Percentiles rank a stretch among this genome's conserved stretches.
phyloP scores from a whole-genome alignment of 2,888 invertebrate species.

The Steinernema hermaphroditum region DNA sequence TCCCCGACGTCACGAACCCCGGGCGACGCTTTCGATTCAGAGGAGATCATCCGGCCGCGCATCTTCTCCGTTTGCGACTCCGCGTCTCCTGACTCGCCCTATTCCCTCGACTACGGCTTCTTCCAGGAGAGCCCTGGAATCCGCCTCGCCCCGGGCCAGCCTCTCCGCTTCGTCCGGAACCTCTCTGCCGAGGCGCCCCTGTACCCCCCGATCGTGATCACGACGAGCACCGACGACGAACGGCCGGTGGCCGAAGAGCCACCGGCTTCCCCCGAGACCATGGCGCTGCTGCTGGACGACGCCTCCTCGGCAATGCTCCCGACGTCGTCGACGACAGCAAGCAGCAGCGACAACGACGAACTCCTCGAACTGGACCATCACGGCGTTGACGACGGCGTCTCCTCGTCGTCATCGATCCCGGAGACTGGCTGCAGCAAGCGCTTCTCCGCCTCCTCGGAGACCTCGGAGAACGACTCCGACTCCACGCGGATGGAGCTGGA shows the following conservation, averaged over 20 bases:
- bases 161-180: conserved; percentile 2
- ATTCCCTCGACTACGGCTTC: conserved; percentile 27
- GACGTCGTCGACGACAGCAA: background rate
- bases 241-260: background rate
- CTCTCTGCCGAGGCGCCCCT: conserved; percentile 3
- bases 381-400: background rate
- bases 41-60: conserved; percentile 13
- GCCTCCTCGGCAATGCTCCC: background rate
- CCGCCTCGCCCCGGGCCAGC: conserved; percentile 2
- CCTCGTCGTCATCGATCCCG: background rate
- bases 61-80: conserved; percentile 5
- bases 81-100: background rate
- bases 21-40: background rate
- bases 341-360: conserved; percentile 21
- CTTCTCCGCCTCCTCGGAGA: conserved; percentile 20
- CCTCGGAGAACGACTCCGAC: conserved; percentile 24
- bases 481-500: conserved; percentile 24
- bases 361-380: conserved; percentile 9
- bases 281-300: conserved; percentile 3
- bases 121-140: conserved; percentile 23
- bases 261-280: conserved; percentile 4
- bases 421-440: conserved; percentile 15
- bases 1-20: background rate
- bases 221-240: conserved; percentile 11
- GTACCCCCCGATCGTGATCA: conserved; percentile 11